Base-by-base conservation (phyloP, 2,797 vertebrate genomes). In the Peromyscus melanophrys region DNA sequence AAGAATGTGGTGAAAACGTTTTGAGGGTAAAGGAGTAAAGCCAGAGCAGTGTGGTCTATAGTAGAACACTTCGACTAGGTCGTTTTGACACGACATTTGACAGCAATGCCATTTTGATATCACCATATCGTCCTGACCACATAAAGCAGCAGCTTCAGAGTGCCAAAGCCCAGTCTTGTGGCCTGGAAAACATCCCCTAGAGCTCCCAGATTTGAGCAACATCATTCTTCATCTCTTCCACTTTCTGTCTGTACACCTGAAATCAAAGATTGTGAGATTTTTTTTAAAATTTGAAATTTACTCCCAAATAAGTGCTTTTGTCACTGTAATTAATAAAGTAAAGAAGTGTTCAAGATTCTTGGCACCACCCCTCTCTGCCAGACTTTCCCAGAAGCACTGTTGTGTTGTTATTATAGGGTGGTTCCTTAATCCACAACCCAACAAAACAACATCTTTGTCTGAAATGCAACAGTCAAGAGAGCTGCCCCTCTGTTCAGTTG, bases 51-150 rank as follows among this genome's bases (percentile, higher is more conserved):
- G 59, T 81, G 90, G 37, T 75, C 55, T 73, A 19, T 21, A 63
- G 73, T 52, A 85, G 89, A 86, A 94, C 67, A 71, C 49, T 90
- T 73, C 93, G 88, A 96, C 88, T 57, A 84, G 89, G 90, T 94
- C 73, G 31, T 55, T 94, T 88, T 97, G 90, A 97, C 92, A 73
- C 59, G 78, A 63, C 43, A 63, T 75, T 55, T 75, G 77, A 83
- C 57, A 89, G 37, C 37, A 19, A 92, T 23, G 34, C 37, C 71
- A 43, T 94, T 86, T 93, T 78, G 92, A 82, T 84, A 86, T 75
- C 55, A 89, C 89, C 63, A 29, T 95, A 81, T 93, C 75, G 77
- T 90, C 59, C 85, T 86, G 89, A 89, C 19, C 31, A 40, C 34
- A 73, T 10, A 80, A 94, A 95, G 57, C 61, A 49, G 78, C 27